phyloP scores from a whole-genome alignment of 2,797 vertebrate species.

The Enteromius trimaculatus region DNA sequence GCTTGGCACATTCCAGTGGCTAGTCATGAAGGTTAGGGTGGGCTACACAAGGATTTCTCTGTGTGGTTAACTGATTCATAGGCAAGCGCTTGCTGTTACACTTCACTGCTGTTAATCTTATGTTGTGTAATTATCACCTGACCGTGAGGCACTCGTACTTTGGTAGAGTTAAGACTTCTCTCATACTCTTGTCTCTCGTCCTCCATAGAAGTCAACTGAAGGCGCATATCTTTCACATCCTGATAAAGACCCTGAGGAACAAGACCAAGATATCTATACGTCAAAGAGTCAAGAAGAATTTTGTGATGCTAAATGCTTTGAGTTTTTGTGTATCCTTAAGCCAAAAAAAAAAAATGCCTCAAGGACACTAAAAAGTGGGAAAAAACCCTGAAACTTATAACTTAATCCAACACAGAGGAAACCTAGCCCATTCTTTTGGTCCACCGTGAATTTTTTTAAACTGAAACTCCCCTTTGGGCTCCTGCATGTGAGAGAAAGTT shows the following conservation, averaged over 20 bases:
- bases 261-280: conserved; percentile 51
- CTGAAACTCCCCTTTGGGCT: conserved; percentile 42
- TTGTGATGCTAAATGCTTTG: background rate
- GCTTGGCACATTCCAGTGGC: background rate
- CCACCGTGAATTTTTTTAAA: conserved; percentile 58
- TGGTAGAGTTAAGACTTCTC: conserved; percentile 86
- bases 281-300: conserved; percentile 36
- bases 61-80: conserved; percentile 1
- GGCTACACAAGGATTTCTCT: conserved; percentile 4
- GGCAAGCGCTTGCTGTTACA: background rate
- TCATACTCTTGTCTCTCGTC: conserved; percentile 88
- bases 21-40: background rate
- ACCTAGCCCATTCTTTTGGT: conserved; percentile 14
- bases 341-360: background rate
- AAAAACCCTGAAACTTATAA: background rate
- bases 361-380: background rate
- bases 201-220: conserved; percentile 87
- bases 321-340: background rate
- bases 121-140: conserved; percentile 32
- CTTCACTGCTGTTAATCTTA: conserved; percentile 22
- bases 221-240: conserved; percentile 87
- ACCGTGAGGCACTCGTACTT: conserved; percentile 78
- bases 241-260: conserved; percentile 84
- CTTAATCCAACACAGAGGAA: conserved; percentile 31
- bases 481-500: conserved; percentile 12